phyloP scores from a whole-genome alignment of 2,797 vertebrate species.

The Poliocrania exsul region DNA sequence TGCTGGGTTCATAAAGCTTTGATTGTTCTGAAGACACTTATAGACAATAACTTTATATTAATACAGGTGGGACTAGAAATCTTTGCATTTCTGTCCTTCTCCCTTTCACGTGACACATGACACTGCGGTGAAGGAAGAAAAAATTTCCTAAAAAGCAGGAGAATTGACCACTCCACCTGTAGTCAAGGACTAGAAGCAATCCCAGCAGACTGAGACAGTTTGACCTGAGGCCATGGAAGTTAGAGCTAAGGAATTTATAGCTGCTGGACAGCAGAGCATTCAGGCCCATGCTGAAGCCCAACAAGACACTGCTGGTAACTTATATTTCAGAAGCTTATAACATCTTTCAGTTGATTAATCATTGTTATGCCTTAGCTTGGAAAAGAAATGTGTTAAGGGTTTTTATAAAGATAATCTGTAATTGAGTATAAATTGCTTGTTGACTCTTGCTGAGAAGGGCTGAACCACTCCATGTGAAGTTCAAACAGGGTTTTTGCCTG shows the following conservation, averaged over 20 bases:
- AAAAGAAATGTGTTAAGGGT: background rate
- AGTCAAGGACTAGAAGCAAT: background rate
- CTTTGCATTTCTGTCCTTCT: no score
- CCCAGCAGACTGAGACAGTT: background rate
- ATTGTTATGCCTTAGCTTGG: background rate
- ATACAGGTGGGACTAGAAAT: no score
- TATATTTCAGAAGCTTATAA: background rate
- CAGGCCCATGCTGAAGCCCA: background rate
- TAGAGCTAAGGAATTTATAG: background rate
- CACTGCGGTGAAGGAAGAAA: background rate
- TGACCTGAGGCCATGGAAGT: background rate
- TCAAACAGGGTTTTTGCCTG: background rate
- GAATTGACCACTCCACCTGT: background rate
- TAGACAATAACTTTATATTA: no score
- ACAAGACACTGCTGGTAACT: background rate
- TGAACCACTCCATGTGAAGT: background rate
- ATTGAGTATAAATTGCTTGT: background rate
- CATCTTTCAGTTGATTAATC: background rate
- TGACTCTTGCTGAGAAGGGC: background rate
- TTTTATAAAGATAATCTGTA: background rate
- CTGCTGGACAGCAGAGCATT: background rate
- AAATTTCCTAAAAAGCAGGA: background rate
- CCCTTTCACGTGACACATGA: no score
- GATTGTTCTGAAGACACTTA: no score
- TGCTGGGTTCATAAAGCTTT: no score